Evolutionary conservation across 2,888 invertebrate species (phyloP).

Genomic region (Griposia aprilina): DNA sequence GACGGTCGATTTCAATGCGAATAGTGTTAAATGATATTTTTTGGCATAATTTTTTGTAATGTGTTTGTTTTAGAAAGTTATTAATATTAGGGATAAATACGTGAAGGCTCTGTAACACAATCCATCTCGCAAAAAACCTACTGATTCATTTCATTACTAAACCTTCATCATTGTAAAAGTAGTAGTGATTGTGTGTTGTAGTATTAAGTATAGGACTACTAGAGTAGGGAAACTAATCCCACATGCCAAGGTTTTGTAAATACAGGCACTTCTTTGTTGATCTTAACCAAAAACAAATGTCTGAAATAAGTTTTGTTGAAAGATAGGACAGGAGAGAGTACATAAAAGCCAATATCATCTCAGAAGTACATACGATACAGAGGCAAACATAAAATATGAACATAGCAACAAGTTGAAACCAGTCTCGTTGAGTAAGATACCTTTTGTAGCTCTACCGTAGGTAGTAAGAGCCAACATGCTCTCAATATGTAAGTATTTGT

Average conservation of each 20-base stretch:
- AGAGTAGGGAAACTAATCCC: not conserved
- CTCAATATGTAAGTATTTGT: constrained; percentile 11
- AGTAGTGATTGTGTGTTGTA: too few relatives aligned
- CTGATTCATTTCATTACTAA: too few relatives aligned
- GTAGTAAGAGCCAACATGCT: not conserved
- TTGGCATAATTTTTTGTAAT: constrained; percentile 3
- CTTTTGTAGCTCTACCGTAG: not conserved
- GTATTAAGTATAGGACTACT: not conserved
- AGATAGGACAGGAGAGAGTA: constrained; percentile 15
- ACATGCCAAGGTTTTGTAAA: too few relatives aligned
- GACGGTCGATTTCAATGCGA: constrained; percentile 38
- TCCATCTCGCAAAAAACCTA: too few relatives aligned
- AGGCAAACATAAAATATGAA: constrained; percentile 28
- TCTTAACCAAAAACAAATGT: not conserved
- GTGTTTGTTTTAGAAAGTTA: not conserved
- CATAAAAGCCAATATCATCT: constrained; percentile 34
- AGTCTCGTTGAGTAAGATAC: not conserved
- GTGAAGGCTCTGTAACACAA: not conserved
- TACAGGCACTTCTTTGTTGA: not conserved
- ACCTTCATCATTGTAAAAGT: not conserved
- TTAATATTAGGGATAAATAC: too few relatives aligned
- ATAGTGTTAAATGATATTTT: not conserved
- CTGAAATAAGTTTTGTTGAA: not conserved
- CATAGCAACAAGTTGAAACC: constrained; percentile 39
- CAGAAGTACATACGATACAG: constrained; percentile 6